These are phyloP conservation scores for Acanthornis magna DNA, from an alignment of 2,797 vertebrate species.

Conservation along the genomic window DNA sequence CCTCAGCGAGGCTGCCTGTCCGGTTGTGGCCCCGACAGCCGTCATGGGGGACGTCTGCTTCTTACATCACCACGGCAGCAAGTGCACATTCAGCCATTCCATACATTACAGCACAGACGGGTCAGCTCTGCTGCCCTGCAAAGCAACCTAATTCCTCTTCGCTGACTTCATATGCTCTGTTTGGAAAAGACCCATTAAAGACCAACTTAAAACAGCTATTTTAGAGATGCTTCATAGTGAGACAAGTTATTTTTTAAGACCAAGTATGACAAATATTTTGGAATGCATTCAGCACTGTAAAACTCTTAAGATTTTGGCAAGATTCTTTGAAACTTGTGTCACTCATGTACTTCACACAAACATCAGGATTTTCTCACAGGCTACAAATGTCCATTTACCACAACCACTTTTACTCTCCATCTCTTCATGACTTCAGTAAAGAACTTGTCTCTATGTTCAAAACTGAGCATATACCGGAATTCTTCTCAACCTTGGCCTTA, in stretches of 20 bases:
- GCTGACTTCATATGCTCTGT: background rate
- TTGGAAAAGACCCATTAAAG: background rate
- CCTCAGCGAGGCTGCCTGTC: background rate
- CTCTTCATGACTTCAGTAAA: background rate
- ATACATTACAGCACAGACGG: background rate
- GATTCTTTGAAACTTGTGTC: background rate
- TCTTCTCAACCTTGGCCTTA: background rate
- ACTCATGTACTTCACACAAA: background rate
- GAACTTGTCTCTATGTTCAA: background rate
- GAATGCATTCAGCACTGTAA: background rate
- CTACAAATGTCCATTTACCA: background rate
- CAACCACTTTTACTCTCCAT: background rate
- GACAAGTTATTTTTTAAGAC: background rate
- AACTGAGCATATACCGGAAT: background rate
- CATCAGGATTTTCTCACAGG: background rate
- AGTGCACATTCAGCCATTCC: constrained; percentile 19
- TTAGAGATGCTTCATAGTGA: background rate
- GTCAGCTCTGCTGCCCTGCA: background rate
- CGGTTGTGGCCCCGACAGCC: background rate
- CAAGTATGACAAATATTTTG: background rate
- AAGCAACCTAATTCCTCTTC: background rate
- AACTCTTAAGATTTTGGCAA: background rate
- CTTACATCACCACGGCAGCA: background rate
- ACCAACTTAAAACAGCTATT: background rate
- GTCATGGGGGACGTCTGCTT: background rate